Evolutionary conservation across 2,113 vertebrate genomes (phyloP).

Genomic region (Ranitomeya variabilis): DNA sequence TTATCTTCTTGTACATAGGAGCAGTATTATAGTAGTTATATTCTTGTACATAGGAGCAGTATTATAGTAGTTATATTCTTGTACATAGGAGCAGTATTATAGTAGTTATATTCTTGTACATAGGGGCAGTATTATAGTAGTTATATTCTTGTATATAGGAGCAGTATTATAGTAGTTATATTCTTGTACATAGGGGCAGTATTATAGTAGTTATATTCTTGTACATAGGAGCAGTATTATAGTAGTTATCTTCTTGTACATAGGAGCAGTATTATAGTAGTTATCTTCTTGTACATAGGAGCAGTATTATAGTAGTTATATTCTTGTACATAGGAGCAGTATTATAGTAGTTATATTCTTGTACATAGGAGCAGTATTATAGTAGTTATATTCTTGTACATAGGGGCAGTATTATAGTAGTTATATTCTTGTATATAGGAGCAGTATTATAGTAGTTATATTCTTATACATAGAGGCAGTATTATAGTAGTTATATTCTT

Average conservation of each 20-base stretch:
- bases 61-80: no score
- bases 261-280: not conserved
- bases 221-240: not conserved
- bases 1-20: not conserved
- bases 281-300: not conserved
- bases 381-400: not conserved
- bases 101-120: not conserved
- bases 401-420: not conserved
- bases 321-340: not conserved
- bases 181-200: not conserved
- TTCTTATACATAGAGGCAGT: no score
- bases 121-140: not conserved
- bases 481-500: no score
- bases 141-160: not conserved
- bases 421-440: not conserved
- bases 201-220: not conserved
- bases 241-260: not conserved
- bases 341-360: not conserved
- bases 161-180: not conserved
- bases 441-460: not conserved
- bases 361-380: not conserved
- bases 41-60: not conserved
- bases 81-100: not conserved
- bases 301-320: not conserved
- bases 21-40: not conserved